Conservation (phyloP, 1,140 invertebrate genomes). For the Sitobion miscanthi region DNA sequence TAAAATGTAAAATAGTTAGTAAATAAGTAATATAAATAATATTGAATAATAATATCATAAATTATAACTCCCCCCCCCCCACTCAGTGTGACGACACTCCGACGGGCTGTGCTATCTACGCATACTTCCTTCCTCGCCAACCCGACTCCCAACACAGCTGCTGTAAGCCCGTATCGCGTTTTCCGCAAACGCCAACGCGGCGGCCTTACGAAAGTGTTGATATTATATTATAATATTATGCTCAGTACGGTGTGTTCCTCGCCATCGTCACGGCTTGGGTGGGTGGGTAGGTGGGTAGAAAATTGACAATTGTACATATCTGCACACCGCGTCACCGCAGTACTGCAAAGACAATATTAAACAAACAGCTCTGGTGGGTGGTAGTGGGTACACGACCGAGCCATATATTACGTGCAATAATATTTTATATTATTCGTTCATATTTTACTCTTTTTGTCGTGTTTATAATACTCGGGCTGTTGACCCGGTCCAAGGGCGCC, state of each 20-base stretch:
- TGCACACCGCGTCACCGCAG: not conserved
- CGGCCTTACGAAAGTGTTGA: not conserved
- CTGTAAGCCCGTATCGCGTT: not conserved
- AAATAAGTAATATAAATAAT: too few relatives aligned
- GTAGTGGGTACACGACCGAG: not conserved
- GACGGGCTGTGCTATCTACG: not conserved
- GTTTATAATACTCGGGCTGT: not conserved
- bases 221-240: not conserved
- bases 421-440: not conserved
- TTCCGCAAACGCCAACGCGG: not conserved
- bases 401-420: not conserved
- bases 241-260: not conserved
- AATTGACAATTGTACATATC: not conserved
- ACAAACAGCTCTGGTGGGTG: not conserved
- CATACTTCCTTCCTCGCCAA: not conserved
- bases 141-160: too few relatives aligned
- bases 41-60: too few relatives aligned
- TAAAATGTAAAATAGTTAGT: too few relatives aligned
- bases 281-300: not conserved
- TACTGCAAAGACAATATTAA: not conserved
- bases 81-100: too few relatives aligned
- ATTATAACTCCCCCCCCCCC: too few relatives aligned
- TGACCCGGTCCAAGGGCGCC: too few relatives aligned
- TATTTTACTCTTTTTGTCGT: not conserved
- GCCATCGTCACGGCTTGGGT: too few relatives aligned